These are phyloP conservation scores for Origma solitaria DNA, from an alignment of 2,113 vertebrate genomes.

Conservation along the genomic window DNA sequence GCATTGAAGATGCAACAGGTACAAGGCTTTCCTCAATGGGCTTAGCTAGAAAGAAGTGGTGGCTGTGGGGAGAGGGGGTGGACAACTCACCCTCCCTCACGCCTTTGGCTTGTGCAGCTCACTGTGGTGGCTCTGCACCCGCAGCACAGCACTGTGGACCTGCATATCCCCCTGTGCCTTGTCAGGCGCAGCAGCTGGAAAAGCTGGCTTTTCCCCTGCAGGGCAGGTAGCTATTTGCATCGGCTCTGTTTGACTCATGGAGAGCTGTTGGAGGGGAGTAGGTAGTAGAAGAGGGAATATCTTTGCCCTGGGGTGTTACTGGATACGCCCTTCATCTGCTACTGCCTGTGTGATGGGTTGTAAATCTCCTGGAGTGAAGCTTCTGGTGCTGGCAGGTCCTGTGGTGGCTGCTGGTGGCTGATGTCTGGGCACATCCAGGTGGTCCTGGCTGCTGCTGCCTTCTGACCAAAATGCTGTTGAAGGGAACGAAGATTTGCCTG, in stretches of 20 bases:
- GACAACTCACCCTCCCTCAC: not conserved
- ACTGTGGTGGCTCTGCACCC: not conserved
- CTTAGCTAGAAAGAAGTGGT: not conserved
- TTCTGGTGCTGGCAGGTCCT: not conserved
- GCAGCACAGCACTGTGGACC: not conserved
- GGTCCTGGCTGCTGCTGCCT: not conserved
- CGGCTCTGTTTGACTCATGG: not conserved
- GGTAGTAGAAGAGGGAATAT: not conserved
- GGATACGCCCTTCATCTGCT: not conserved
- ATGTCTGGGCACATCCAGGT: not conserved
- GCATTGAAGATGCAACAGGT: conserved; percentile 76
- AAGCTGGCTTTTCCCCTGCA: not conserved
- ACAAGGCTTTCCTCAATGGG: not conserved
- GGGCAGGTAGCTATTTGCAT: not conserved
- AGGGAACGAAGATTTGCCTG: not conserved
- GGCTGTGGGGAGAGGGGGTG: not conserved
- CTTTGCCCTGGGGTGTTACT: not conserved
- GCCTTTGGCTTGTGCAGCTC: not conserved
- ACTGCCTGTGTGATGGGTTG: not conserved
- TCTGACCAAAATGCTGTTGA: not conserved
- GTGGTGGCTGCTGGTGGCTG: not conserved
- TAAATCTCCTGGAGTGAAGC: not conserved
- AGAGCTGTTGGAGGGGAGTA: not conserved
- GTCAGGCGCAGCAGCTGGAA: not conserved
- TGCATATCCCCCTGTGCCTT: accelerated